phyloP scores from a whole-genome alignment of 2,888 invertebrate genomes.

The Notodonta dromedarius region DNA sequence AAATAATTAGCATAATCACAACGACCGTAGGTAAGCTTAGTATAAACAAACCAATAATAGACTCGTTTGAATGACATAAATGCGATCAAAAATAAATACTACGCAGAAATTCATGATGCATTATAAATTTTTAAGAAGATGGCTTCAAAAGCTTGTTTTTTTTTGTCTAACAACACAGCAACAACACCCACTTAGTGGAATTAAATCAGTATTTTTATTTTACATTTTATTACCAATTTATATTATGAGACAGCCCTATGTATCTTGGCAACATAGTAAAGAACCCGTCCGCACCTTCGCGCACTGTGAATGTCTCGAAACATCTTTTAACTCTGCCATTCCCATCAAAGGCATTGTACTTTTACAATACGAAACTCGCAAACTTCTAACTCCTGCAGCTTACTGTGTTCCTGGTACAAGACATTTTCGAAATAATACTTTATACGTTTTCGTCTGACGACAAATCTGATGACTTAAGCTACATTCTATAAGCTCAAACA shows the following conservation, averaged over 20 bases:
- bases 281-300: constrained; percentile 41
- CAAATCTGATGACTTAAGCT: too few relatives aligned
- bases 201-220: too few relatives aligned
- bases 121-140: too few relatives aligned
- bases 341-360: constrained; percentile 39
- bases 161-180: too few relatives aligned
- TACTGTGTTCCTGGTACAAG: neutral
- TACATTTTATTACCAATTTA: too few relatives aligned
- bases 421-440: neutral
- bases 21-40: neutral
- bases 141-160: too few relatives aligned
- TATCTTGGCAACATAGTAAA: constrained; percentile 29
- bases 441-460: neutral
- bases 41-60: neutral
- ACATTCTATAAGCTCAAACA: too few relatives aligned
- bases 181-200: too few relatives aligned
- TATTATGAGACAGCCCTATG: constrained; percentile 29
- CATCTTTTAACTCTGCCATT: constrained; percentile 39
- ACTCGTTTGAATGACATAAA: too few relatives aligned
- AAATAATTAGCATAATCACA: neutral
- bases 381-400: constrained; percentile 17
- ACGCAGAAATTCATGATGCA: too few relatives aligned
- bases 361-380: constrained; percentile 28
- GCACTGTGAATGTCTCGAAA: constrained; percentile 31
- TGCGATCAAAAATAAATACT: too few relatives aligned